These are phyloP conservation scores for Malthinus flaveolus DNA, from an alignment of 2,888 invertebrate species.

Conservation along the genomic window DNA sequence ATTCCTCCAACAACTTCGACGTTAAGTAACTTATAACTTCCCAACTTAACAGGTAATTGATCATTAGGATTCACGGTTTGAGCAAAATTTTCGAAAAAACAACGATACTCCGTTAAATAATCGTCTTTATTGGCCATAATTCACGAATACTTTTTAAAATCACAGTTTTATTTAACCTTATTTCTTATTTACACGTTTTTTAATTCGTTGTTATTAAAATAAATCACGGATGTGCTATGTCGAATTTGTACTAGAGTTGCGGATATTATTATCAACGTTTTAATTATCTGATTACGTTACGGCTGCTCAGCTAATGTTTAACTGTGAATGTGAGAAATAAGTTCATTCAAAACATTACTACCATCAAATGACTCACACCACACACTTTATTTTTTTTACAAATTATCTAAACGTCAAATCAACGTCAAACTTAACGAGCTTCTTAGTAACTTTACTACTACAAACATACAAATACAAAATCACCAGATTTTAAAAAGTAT, in stretches of 20 bases:
- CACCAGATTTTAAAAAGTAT: no score
- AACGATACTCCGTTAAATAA: conserved; percentile 69
- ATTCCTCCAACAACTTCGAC: conserved; percentile 74
- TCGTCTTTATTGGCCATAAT: conserved; percentile 63
- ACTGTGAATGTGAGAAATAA: conserved; percentile 6
- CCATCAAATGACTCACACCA: conserved; percentile 20
- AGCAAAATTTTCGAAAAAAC: conserved; percentile 74
- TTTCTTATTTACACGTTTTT: conserved; percentile 35
- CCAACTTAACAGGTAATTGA: conserved; percentile 73
- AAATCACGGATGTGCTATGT: conserved; percentile 39
- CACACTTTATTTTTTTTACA: neutral
- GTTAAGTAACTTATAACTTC: conserved; percentile 69
- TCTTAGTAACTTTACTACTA: no score
- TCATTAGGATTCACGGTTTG: conserved; percentile 70
- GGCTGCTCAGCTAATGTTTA: conserved; percentile 8
- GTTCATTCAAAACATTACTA: conserved; percentile 23
- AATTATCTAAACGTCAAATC: conserved; percentile 2
- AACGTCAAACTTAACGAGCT: neutral
- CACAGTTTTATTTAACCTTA: conserved; percentile 30
- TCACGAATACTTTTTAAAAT: conserved; percentile 23
- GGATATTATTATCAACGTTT: conserved; percentile 28
- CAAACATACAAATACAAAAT: no score
- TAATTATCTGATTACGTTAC: conserved; percentile 3
- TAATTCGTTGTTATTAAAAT: conserved; percentile 41
- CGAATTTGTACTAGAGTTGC: conserved; percentile 41